Conservation (phyloP, 2,797 vertebrate species). For the Cynodonichthys magdalenae region DNA sequence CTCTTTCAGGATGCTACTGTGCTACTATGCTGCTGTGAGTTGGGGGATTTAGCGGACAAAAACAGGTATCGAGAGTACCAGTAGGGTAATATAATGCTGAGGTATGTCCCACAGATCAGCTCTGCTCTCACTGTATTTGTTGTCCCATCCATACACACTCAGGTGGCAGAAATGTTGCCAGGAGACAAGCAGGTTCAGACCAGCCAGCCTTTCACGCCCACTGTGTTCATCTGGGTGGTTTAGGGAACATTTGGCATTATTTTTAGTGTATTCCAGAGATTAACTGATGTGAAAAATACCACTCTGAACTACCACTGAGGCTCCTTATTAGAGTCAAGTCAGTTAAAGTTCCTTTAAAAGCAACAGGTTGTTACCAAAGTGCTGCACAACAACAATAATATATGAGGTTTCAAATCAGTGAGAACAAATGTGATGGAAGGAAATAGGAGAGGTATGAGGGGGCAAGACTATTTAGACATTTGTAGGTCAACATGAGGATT, state of each 20-base stretch:
- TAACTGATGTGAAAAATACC: conserved; percentile 11
- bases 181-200: conserved; percentile 40
- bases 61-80: conserved; percentile 48
- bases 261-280: conserved; percentile 9
- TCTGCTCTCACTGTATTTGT: conserved; percentile 36
- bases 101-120: conserved; percentile 45
- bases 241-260: conserved; percentile 7
- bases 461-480: too few species aligned
- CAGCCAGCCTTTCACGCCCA: conserved; percentile 44
- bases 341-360: too few species aligned
- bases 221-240: conserved; percentile 5
- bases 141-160: conserved; percentile 32
- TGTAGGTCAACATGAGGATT: too few species aligned
- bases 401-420: too few species aligned
- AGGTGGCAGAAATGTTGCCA: conserved; percentile 47
- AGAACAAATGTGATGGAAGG: too few species aligned
- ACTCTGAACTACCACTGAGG: not conserved
- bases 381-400: too few species aligned
- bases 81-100: conserved; percentile 55
- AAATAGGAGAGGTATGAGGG: too few species aligned
- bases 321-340: not conserved
- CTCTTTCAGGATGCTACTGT: conserved; percentile 50
- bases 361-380: too few species aligned
- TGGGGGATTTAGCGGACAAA: conserved; percentile 72
- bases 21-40: conserved; percentile 42